A percentile compares a stretch with the other conserved stretches of the same genome.
Evolutionary conservation across 2,888 invertebrate genomes (phyloP).

Genomic region (Epinotia bilunana): DNA sequence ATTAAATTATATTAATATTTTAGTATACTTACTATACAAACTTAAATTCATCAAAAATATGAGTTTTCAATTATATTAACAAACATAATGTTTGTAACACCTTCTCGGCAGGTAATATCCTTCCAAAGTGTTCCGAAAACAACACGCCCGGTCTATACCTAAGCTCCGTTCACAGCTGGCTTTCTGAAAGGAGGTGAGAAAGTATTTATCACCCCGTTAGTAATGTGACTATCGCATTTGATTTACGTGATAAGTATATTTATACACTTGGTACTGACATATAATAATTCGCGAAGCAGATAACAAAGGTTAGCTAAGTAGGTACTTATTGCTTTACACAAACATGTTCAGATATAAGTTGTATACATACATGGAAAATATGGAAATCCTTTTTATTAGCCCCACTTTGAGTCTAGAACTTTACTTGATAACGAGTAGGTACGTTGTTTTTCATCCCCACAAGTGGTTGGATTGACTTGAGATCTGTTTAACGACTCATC

Average conservation of each 20-base stretch:
- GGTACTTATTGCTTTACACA: neutral
- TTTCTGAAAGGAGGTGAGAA: constrained; percentile 20
- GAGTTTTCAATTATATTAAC: neutral
- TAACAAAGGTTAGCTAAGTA: neutral
- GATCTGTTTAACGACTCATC: neutral
- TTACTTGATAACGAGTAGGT: neutral
- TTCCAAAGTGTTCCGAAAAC: constrained; percentile 2
- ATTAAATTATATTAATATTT: neutral
- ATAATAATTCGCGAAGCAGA: neutral
- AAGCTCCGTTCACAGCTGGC: constrained; percentile 17
- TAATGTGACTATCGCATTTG: neutral
- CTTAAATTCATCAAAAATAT: neutral
- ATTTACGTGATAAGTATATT: neutral
- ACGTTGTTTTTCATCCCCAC: no score
- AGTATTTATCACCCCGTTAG: neutral
- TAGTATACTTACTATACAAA: neutral
- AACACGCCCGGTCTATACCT: neutral
- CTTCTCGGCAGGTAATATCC: neutral
- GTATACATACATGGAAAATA: neutral
- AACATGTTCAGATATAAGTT: neutral
- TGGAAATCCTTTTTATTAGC: neutral
- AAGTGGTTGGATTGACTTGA: neutral
- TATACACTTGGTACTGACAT: neutral
- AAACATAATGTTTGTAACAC: constrained; percentile 6
- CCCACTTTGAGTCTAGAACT: neutral